Evolutionary conservation across 1,140 invertebrate species (phyloP), one percentile per base, ranked within the genome.

Genomic region (Pollicipes pollicipes): DNA sequence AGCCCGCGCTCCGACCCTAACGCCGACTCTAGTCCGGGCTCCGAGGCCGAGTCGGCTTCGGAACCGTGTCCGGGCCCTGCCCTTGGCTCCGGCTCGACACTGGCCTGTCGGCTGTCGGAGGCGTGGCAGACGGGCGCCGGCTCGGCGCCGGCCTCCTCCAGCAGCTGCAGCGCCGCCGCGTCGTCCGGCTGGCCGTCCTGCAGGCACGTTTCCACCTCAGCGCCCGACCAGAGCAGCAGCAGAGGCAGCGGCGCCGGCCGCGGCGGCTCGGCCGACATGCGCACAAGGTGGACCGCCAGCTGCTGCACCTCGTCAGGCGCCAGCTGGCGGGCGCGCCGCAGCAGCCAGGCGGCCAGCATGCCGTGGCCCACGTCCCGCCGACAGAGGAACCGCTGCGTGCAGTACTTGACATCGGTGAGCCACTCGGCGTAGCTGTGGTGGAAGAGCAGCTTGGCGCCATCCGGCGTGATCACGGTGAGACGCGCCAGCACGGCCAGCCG

Each of bases 331-430:
- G 83, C 85, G 32, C 82, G 82, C 0, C 87, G 78, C 3, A 90
- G 87, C 74, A 91, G 90, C 76, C 90, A 86, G 84, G 93, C 88
- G 13, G 91, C 90, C 30, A 96, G 83, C 83, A 93, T 91, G 3
- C 88, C 88, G 78, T 97, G 93, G 0, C 93, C 93, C 76, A 93
- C 90, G 58, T 85, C 83, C 0, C 90, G 88, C 72, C 88, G 87
- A 78, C 93, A 96, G 66, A 97, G 82, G 79, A 93, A 97, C 76
- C 93, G 92, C 74, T 93, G 90, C 21, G 94, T 97, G 78, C 93
- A 96, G 76, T 97, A 93, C 80, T 97, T 98, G 0, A 97, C 93
- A 80, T 98, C 94, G 30, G 93, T 80, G 66, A 97, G 79, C 94
- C 94, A 98, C 76, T 93, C 90, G 16, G 92, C 88, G 79, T 97